phyloP scores from a whole-genome alignment of 2,888 invertebrate species.

The Taphrorychus bicolor region DNA sequence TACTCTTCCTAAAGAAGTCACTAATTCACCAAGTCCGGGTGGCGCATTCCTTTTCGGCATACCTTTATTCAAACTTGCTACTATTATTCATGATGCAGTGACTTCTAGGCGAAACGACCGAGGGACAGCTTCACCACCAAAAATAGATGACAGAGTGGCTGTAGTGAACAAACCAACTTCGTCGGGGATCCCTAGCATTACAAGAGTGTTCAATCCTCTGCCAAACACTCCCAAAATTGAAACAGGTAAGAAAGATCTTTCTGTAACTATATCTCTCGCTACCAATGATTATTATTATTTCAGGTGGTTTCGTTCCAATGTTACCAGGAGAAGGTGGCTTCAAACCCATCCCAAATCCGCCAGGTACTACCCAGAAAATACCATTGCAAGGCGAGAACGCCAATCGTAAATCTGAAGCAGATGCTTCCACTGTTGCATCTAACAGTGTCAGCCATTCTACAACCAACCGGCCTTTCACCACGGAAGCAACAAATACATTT shows the following conservation, averaged over 20 bases:
- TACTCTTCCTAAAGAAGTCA: slow-evolving; percentile 53
- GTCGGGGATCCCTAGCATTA: background rate
- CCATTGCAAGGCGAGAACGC: background rate
- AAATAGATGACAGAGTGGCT: slow-evolving; percentile 51
- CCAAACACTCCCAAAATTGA: slow-evolving; percentile 34
- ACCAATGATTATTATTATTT: too few relatives aligned
- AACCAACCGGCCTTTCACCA: slow-evolving; percentile 2
- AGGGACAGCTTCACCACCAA: slow-evolving; percentile 24
- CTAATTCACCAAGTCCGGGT: slow-evolving; percentile 63
- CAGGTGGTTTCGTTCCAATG: slow-evolving; percentile 79
- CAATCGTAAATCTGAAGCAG: background rate
- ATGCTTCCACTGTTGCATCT: slow-evolving; percentile 6
- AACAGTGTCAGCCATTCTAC: background rate
- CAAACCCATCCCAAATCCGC: slow-evolving; percentile 64
- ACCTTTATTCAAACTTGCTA: slow-evolving; percentile 76
- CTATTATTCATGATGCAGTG: slow-evolving; percentile 60
- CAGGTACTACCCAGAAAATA: slow-evolving; percentile 5
- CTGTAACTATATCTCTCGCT: too few relatives aligned
- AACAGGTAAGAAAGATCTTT: slow-evolving; percentile 36
- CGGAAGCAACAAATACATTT: background rate
- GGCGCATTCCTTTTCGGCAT: slow-evolving; percentile 87
- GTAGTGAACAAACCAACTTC: slow-evolving; percentile 51
- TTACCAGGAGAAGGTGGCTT: slow-evolving; percentile 78
- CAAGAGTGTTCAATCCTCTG: background rate
- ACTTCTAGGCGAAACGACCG: slow-evolving; percentile 46